These are phyloP conservation scores for Cottoperca gobio DNA, from an alignment of 2,797 vertebrate species.

Conservation along the genomic window DNA sequence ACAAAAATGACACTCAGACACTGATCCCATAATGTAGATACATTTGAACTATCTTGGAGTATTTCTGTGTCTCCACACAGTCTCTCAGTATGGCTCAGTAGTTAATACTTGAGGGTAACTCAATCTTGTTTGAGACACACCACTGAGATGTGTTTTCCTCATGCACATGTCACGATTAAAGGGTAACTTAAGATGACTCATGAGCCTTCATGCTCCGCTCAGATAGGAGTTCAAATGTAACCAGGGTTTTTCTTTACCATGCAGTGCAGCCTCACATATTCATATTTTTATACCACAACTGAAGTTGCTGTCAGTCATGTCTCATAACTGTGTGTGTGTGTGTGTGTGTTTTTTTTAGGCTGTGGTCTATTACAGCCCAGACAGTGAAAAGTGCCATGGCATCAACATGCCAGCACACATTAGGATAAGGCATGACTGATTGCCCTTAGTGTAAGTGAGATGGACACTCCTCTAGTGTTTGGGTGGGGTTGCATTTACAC, in stretches of 20 bases:
- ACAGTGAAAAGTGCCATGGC: conserved; percentile 63
- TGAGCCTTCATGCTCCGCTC: background rate
- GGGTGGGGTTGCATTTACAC: conserved; percentile 41
- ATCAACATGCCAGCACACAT: conserved; percentile 52
- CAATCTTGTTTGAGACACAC: background rate
- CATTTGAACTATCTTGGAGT: background rate
- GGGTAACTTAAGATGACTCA: conserved; percentile 50
- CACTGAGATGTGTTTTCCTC: background rate
- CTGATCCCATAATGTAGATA: background rate
- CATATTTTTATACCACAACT: conserved; percentile 59
- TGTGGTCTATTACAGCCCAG: conserved; percentile 56
- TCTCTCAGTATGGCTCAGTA: background rate
- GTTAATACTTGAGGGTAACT: background rate
- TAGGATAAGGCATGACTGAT: conserved; percentile 60
- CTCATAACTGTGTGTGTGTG: conserved; percentile 12
- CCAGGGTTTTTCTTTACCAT: conserved; percentile 39
- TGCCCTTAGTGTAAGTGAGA: conserved; percentile 64
- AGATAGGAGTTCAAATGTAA: conserved; percentile 56
- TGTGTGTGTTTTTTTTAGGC: conserved; percentile 57
- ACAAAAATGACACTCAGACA: background rate
- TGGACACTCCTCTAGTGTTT: conserved; percentile 48
- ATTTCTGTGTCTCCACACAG: background rate
- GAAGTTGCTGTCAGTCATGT: conserved; percentile 62
- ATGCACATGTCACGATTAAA: conserved; percentile 43
- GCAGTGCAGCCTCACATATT: conserved; percentile 23